Conservation (phyloP, 2,797 vertebrate genomes). For the Rhadinocentrus ornatus region DNA sequence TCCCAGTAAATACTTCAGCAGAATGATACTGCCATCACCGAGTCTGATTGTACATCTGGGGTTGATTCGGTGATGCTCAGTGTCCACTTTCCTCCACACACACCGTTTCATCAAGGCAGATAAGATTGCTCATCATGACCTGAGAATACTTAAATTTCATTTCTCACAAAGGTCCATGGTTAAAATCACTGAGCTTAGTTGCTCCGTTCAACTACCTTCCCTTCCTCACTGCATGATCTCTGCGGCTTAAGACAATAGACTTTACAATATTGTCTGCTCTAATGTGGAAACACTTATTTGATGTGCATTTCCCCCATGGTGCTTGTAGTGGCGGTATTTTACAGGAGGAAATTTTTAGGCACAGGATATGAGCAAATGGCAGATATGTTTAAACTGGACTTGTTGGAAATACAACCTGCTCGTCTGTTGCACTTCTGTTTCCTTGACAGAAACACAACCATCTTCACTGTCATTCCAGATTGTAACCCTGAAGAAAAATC, state of each 20-base stretch:
- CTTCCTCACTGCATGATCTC: not conserved
- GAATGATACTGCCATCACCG: too few relatives aligned
- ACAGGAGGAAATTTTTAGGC: not conserved
- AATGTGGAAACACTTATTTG: not conserved
- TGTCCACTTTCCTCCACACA: too few relatives aligned
- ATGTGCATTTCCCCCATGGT: not conserved
- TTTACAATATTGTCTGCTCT: not conserved
- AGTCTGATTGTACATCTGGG: too few relatives aligned
- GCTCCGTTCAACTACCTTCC: not conserved
- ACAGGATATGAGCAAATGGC: not conserved
- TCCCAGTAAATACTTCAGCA: too few relatives aligned
- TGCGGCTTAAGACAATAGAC: not conserved
- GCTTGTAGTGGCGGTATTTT: not conserved
- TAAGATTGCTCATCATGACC: too few relatives aligned
- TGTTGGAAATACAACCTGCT: not conserved
- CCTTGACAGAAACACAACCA: not conserved
- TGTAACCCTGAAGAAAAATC: conserved; percentile 17
- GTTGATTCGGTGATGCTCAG: too few relatives aligned
- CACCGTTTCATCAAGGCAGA: too few relatives aligned
- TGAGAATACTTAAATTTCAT: not conserved
- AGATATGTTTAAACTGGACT: not conserved
- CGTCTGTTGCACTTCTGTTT: not conserved
- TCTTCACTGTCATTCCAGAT: not conserved
- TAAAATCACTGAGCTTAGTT: not conserved
- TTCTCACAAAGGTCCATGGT: too few relatives aligned